Evolutionary conservation across 2,113 vertebrate genomes (phyloP), one percentile per base, ranked within the genome.

Genomic region (Canis aureus): DNA sequence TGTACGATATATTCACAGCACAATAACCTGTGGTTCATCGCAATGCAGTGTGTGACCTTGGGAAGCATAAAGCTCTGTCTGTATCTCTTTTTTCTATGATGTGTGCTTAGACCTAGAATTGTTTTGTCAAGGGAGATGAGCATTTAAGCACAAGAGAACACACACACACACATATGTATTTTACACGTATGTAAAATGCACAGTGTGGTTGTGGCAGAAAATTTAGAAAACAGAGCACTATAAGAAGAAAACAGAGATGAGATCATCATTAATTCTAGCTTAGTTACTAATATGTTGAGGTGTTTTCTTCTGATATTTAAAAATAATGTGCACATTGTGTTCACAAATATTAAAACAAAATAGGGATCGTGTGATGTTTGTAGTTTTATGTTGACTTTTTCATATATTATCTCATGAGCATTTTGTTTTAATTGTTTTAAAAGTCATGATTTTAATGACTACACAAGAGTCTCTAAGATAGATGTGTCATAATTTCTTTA

Each of bases 81-180:
- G 19, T 25, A 19, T 96, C 55, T 81, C 22, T 71, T 62, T 69
- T 57, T 74, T 85, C 76, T 94, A 85, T 67, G 25, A 64, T 49
- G 55, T 57, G 49, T 87, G 80, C 92, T 90, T 55, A 87, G 85
- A 71, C 51, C 80, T 84, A 76, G n/a, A n/a, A 95, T 73, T 92
- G 79, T 49, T 89, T 96, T 71, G 73, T 79, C 55, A 55, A 67
- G 60, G 23, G 49, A 10, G 19, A 35, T 66, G 73, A 91, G 25
- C 64, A 84, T 69, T 79, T 95, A 95, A 64, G 55, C 17, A 69
- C 25, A 10, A 57, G 16, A 71, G 32, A 51, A 71, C 12, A 73
- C 22, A 71, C 19, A 20, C 15, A 32, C 23, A 12, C 2, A 23
- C 1, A 74, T 5, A 69, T 3, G 43, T 43, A 43, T 43, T 43